These are phyloP conservation scores for Salpingus planirostris DNA, from an alignment of 2,888 invertebrate species.

Conservation along the genomic window DNA sequence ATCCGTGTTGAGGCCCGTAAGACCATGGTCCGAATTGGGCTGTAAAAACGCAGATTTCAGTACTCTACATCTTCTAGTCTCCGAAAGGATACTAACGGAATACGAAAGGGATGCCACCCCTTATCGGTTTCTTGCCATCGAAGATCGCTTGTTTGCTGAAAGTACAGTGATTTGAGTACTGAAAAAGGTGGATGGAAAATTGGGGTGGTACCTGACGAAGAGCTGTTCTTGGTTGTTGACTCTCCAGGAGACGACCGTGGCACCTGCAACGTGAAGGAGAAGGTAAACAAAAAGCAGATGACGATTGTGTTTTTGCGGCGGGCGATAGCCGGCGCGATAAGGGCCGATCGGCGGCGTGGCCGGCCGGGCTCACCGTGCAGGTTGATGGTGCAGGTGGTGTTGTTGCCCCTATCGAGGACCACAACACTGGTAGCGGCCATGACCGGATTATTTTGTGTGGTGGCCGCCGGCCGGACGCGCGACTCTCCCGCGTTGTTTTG, in stretches of 20 bases:
- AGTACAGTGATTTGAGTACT: constrained; percentile 19
- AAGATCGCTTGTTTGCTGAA: constrained; percentile 89
- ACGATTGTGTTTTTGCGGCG: too few species aligned
- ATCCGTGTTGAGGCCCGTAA: constrained; percentile 93
- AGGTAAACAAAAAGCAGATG: not conserved
- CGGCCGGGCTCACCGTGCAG: constrained; percentile 74
- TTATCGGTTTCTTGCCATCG: constrained; percentile 91
- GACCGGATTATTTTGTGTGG: constrained; percentile 17
- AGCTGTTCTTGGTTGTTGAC: constrained; percentile 94
- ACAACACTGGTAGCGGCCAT: constrained; percentile 87
- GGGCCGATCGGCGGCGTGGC: too few species aligned
- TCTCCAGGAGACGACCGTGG: constrained; percentile 93
- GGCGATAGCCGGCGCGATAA: too few species aligned
- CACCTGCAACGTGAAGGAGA: constrained; percentile 55
- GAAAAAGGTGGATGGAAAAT: constrained; percentile 3
- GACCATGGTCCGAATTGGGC: constrained; percentile 95
- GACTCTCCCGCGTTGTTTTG: constrained; percentile 27
- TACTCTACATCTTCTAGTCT: not conserved
- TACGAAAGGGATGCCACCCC: constrained; percentile 94
- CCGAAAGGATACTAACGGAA: constrained; percentile 71
- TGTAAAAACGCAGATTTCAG: constrained; percentile 36
- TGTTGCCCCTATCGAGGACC: constrained; percentile 90
- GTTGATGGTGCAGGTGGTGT: constrained; percentile 94
- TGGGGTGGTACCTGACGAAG: constrained; percentile 72
- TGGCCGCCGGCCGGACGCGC: constrained; percentile 37